Percentiles rank a stretch among this genome's conserved stretches.
Conservation (phyloP, 2,888 invertebrate species). For the Microctonus hyperodae region DNA sequence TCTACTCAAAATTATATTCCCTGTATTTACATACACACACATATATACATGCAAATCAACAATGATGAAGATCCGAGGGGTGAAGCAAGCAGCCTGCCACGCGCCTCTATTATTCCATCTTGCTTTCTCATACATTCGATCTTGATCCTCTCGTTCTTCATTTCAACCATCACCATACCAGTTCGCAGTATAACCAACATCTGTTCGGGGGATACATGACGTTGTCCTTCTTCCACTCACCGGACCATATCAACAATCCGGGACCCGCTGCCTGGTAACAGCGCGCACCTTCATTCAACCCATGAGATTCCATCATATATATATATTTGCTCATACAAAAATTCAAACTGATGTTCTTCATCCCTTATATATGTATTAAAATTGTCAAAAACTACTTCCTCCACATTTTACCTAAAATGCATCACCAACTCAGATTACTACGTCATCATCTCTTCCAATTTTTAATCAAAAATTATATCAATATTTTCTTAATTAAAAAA, state of each 20-base stretch:
- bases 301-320: too few relatives aligned
- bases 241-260: background rate
- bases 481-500: too few relatives aligned
- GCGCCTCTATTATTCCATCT: conserved; percentile 28
- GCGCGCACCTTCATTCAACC: too few relatives aligned
- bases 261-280: conserved; percentile 30
- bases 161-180: background rate
- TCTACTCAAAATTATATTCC: conserved; percentile 31
- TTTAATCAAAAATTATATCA: too few relatives aligned
- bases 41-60: conserved; percentile 1
- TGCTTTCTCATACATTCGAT: background rate
- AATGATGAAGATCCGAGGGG: conserved; percentile 12
- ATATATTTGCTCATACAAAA: too few relatives aligned
- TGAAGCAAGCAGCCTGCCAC: conserved; percentile 33
- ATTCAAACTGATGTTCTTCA: too few relatives aligned
- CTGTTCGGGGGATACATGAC: conserved; percentile 14
- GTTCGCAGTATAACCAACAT: conserved; percentile 14
- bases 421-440: too few relatives aligned
- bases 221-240: conserved; percentile 6
- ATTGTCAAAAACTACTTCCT: too few relatives aligned
- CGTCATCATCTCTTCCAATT: too few relatives aligned
- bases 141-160: conserved; percentile 19
- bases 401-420: too few relatives aligned
- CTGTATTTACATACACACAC: background rate
- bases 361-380: too few relatives aligned